Conservation (phyloP, 37 sponge, comb jelly and placozoan genomes). For the Spongilla lacustris region DNA sequence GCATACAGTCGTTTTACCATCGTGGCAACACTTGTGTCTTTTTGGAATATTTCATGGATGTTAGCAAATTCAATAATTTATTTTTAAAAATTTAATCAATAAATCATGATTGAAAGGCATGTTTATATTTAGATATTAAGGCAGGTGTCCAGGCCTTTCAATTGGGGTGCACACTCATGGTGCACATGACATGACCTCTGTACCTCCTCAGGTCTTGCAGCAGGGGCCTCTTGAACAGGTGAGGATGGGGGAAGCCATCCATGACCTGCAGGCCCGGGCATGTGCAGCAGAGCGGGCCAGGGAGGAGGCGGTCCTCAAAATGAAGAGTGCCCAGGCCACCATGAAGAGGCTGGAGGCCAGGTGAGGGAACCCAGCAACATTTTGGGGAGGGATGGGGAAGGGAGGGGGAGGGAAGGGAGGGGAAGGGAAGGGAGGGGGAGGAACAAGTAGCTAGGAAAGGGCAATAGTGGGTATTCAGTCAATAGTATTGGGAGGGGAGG, state of each 20-base stretch:
- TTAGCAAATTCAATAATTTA: too few species aligned
- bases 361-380: conserved; percentile 22
- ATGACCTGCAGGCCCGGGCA: conserved; percentile 45
- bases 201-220: conserved; percentile 3
- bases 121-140: too few species aligned
- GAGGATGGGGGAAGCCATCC: conserved; percentile 29
- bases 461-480: too few species aligned
- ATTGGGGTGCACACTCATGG: background rate
- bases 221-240: conserved; percentile 40
- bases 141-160: too few species aligned
- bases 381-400: background rate
- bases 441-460: background rate
- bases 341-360: conserved; percentile 39
- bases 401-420: too few species aligned
- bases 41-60: too few species aligned
- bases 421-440: too few species aligned
- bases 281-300: conserved; percentile 69
- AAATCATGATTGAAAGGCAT: too few species aligned
- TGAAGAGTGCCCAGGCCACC: conserved; percentile 11
- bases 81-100: too few species aligned
- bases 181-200: background rate
- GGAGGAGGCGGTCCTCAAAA: conserved; percentile 57
- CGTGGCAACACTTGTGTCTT: too few species aligned
- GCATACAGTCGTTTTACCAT: too few species aligned
- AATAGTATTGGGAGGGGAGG: too few species aligned